These are phyloP conservation scores for Melieria crassipennis DNA, from an alignment of 2,888 invertebrate genomes.

Conservation along the genomic window DNA sequence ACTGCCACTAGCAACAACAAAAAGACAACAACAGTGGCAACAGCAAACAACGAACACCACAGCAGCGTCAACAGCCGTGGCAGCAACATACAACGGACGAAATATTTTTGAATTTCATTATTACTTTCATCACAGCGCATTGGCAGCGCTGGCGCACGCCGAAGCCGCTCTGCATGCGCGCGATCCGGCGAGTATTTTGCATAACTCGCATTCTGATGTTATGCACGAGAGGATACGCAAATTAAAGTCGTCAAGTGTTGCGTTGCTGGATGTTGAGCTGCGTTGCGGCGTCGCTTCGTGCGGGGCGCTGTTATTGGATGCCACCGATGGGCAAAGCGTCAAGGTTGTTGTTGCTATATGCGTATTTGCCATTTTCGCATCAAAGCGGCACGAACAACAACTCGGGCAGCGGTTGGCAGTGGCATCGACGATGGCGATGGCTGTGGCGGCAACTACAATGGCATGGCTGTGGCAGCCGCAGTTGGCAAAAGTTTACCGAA, in stretches of 20 bases:
- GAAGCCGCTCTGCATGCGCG: neutral
- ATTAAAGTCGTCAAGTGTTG: constrained; percentile 33
- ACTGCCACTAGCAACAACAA: too few species aligned
- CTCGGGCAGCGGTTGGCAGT: too few species aligned
- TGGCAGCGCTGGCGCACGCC: neutral
- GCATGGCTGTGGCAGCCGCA: constrained; percentile 7
- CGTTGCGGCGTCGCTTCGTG: neutral
- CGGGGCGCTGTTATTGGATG: neutral
- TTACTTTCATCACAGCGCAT: constrained; percentile 1
- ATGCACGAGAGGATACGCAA: constrained; percentile 36
- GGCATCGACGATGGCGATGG: neutral
- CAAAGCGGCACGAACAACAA: neutral
- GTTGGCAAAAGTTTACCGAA: constrained; percentile 10
- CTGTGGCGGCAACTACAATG: constrained; percentile 19
- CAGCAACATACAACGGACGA: neutral
- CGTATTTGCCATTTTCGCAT: neutral
- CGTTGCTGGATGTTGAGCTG: neutral
- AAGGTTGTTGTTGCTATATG: constrained; percentile 9
- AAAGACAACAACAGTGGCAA: too few species aligned
- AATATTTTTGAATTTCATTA: constrained; percentile 25
- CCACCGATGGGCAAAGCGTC: constrained; percentile 1
- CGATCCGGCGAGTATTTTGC: constrained; percentile 12
- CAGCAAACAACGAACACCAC: too few species aligned
- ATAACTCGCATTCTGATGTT: constrained; percentile 31
- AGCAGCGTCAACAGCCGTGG: too few species aligned